Evolutionary conservation across 2,888 invertebrate species (phyloP), one percentile per base, ranked within the genome.

Genomic region (Troilus luridus): DNA sequence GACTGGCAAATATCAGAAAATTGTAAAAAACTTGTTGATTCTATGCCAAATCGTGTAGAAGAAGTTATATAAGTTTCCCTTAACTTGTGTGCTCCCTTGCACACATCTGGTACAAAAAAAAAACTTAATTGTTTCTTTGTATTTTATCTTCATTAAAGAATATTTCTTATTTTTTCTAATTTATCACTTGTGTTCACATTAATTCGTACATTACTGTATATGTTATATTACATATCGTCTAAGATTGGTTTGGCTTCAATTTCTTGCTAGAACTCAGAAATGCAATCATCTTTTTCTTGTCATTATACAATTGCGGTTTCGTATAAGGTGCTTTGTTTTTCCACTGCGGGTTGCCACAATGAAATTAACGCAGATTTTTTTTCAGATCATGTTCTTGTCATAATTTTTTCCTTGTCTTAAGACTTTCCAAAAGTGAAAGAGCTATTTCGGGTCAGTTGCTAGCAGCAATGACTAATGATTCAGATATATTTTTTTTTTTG

Each of bases 401-500:
- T 24, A 9, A 10, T 64, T 64, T 24, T 27, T 24, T 67, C 41
- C 17, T 41, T 77, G 6, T 14, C 60, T 64, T 21, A 77, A 41
- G 72, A 77, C 72, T 77, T 77, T 77, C 72, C 27, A 77, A 41
- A 77, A 77, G 27, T 19, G 72, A 77, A 77, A 77, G 41, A 77
- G 8, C 17, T 77, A 41, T 17, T 17, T 41, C 72, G 72, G 72
- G 41, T 77, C 72, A 27, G 24, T 77, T 41, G 41, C 67, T 14
- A 67, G 12, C 27, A 67, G 24, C 67, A 11, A 67, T 24, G 24
- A 6, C 27, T 67, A 12, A 27, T 2, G 41, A 10, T 8, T 41
- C 12, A 27, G 3, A 27, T 27, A n/a, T 21, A 21, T 72, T 72
- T 72, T 27, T 77, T 77, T 77, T 17, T 41, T 10, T 24, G 24